These are phyloP conservation scores for Cryptocheilus praepositus DNA, from an alignment of 2,888 invertebrate genomes.

Conservation along the genomic window DNA sequence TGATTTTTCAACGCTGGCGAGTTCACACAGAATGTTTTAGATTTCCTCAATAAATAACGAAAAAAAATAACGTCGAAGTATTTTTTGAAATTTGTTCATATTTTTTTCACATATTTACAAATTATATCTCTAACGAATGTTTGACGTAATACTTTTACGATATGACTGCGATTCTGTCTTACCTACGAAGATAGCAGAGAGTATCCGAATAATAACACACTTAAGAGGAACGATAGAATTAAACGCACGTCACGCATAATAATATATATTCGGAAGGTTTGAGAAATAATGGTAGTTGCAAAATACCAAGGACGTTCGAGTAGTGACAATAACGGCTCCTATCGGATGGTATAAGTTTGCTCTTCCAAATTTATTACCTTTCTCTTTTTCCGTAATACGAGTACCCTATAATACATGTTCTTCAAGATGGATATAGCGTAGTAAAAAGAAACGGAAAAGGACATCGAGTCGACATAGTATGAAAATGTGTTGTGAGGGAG, in stretches of 20 bases:
- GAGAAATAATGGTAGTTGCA: not conserved
- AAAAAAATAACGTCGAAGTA: no score
- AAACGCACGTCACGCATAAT: no score
- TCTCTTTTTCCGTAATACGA: constrained; percentile 10
- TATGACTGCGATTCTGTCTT: constrained; percentile 12
- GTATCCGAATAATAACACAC: no score
- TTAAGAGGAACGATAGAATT: no score
- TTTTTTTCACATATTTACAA: constrained; percentile 21
- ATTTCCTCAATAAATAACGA: constrained; percentile 22
- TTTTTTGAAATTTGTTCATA: constrained; percentile 14
- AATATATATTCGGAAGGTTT: not conserved
- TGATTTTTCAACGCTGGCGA: constrained; percentile 17
- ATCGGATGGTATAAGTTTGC: not conserved
- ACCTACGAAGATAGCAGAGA: not conserved
- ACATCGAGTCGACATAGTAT: no score
- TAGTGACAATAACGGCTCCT: no score
- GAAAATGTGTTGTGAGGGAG: no score
- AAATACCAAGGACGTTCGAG: no score
- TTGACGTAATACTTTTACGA: constrained; percentile 12
- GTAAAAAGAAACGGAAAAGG: constrained; percentile 1
- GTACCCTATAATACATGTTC: constrained; percentile 9
- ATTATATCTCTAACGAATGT: constrained; percentile 12
- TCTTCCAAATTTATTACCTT: constrained; percentile 4
- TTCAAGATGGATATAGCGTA: not conserved
- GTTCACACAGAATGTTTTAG: constrained; percentile 63